These are phyloP conservation scores for Diaphora mendica DNA, from an alignment of 2,888 invertebrate genomes.

Conservation along the genomic window DNA sequence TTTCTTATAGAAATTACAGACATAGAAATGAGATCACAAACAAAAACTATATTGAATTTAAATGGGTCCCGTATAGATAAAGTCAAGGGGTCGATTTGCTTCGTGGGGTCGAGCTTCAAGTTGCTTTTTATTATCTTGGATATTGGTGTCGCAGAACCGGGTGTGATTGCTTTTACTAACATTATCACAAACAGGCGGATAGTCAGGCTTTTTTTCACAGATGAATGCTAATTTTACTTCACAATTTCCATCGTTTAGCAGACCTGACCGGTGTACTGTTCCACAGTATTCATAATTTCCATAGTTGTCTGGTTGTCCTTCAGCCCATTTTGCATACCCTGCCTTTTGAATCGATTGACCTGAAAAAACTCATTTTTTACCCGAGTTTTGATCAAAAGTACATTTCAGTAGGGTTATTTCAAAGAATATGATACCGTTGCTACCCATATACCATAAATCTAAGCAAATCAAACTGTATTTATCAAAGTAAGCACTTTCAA, in stretches of 20 bases:
- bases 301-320: conserved; percentile 57
- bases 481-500: no score
- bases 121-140: background rate
- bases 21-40: background rate
- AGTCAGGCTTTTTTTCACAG: conserved; percentile 34
- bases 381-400: background rate
- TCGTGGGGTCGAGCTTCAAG: background rate
- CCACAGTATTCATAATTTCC: conserved; percentile 57
- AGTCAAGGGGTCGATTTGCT: background rate
- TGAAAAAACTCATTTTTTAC: conserved; percentile 30
- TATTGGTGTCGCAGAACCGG: background rate
- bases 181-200: conserved; percentile 23
- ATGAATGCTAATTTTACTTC: conserved; percentile 21
- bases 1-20: no score
- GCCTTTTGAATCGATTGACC: conserved; percentile 59
- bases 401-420: background rate
- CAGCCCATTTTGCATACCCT: conserved; percentile 58
- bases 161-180: background rate
- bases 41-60: background rate
- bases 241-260: conserved; percentile 59
- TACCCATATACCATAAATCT: no score
- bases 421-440: background rate
- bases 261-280: conserved; percentile 49
- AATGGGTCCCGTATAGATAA: background rate
- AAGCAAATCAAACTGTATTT: no score